Evolutionary conservation across 1,140 invertebrate species (phyloP).

Genomic region (Drosophila sucinea): DNA sequence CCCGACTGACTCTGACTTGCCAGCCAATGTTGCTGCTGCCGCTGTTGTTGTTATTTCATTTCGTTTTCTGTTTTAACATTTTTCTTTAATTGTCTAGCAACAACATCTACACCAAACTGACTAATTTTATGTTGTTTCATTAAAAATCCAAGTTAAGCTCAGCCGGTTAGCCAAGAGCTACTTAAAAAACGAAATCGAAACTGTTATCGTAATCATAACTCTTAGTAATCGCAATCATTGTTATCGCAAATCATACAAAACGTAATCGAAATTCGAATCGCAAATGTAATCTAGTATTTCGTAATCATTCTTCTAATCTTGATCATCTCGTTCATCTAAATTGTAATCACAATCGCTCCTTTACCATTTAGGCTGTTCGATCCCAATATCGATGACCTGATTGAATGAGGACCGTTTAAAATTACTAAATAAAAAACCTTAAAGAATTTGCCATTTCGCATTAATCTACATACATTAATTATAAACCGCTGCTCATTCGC

Average conservation of each 20-base stretch:
- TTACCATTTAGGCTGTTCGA: no score
- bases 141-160: background rate
- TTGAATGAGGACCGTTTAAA: no score
- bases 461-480: no score
- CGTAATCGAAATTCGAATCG: background rate
- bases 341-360: background rate
- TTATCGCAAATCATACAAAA: background rate
- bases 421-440: no score
- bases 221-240: background rate
- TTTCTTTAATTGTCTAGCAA: slow-evolving; percentile 11
- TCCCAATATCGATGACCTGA: no score
- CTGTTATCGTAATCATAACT: background rate
- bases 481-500: no score
- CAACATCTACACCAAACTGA: background rate
- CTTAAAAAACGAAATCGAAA: background rate
- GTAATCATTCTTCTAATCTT: background rate
- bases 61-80: slow-evolving; percentile 6
- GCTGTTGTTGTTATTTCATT: slow-evolving; percentile 28
- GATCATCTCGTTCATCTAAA: background rate
- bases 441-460: no score
- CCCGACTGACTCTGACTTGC: slow-evolving; percentile 11
- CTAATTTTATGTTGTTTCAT: slow-evolving; percentile 7
- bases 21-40: slow-evolving; percentile 10
- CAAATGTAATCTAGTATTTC: background rate
- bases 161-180: background rate